phyloP scores from a whole-genome alignment of 2,888 invertebrate species.

The Liodrosophila aerea region DNA sequence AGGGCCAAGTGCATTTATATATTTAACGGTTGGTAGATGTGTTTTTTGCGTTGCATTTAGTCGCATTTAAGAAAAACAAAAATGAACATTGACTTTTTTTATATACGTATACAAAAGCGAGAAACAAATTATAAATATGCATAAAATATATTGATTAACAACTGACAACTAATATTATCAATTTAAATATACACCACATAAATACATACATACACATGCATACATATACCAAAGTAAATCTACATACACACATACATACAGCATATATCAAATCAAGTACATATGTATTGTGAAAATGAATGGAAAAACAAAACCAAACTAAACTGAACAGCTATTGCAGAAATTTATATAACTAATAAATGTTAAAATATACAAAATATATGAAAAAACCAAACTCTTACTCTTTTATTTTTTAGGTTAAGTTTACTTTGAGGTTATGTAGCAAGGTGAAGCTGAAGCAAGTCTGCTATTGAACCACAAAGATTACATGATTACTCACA shows the following conservation, averaged over 20 bases:
- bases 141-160: conserved; percentile 22
- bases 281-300: conserved; percentile 69
- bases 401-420: too few relatives aligned
- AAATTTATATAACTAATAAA: conserved; percentile 68
- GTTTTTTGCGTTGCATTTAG: conserved; percentile 2
- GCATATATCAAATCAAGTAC: conserved; percentile 53
- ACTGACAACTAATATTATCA: conserved; percentile 41
- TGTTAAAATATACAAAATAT: conserved; percentile 67
- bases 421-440: too few relatives aligned
- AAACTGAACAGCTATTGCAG: conserved; percentile 48
- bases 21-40: conserved; percentile 16
- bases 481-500: too few relatives aligned
- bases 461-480: too few relatives aligned
- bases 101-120: conserved; percentile 34
- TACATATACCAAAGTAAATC: conserved; percentile 9
- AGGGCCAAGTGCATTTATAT: too few relatives aligned
- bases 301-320: conserved; percentile 32
- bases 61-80: neutral
- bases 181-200: conserved; percentile 30
- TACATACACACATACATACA: conserved; percentile 18
- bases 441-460: too few relatives aligned
- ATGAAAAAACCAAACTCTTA: neutral
- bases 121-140: neutral
- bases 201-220: conserved; percentile 13
- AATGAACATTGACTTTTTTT: conserved; percentile 38